phyloP scores from a whole-genome alignment of 1,140 invertebrate species.

The Drosophila oshimai region DNA sequence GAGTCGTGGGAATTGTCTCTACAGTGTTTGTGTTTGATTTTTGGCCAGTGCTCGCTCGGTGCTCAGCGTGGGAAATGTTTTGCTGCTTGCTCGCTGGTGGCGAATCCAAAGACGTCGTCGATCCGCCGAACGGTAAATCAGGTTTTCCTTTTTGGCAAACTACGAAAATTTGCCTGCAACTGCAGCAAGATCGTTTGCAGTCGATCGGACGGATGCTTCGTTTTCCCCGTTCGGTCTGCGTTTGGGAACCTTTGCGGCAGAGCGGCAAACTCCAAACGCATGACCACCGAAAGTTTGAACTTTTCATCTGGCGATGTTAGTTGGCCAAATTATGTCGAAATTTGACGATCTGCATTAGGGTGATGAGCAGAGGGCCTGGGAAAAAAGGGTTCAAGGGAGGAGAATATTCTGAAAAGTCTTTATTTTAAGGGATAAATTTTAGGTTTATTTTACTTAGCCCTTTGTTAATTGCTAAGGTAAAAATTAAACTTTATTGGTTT shows the following conservation, averaged over 20 bases:
- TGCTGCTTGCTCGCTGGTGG: not conserved
- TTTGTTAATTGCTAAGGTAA: no score
- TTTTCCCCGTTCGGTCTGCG: constrained; percentile 8
- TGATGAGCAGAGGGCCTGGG: constrained; percentile 7
- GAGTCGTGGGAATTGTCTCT: constrained; percentile 75
- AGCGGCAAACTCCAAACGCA: constrained; percentile 38
- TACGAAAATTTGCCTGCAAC: constrained; percentile 45
- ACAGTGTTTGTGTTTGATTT: constrained; percentile 53
- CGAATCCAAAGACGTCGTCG: constrained; percentile 42
- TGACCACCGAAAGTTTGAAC: constrained; percentile 43
- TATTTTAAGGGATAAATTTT: no score
- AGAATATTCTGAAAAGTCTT: no score
- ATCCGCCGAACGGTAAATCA: constrained; percentile 69
- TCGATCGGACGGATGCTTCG: constrained; percentile 57
- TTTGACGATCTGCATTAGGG: not conserved
- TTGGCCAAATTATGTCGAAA: constrained; percentile 30
- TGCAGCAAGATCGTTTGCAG: constrained; percentile 48
- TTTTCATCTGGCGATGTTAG: constrained; percentile 26
- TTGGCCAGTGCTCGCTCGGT: constrained; percentile 37
- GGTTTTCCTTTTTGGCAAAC: constrained; percentile 63
- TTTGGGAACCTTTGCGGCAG: constrained; percentile 27
- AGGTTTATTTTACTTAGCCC: no score
- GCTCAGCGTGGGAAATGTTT: constrained; percentile 75
- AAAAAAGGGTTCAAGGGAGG: no score
- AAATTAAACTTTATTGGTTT: no score